A percentile compares a stretch with the other conserved stretches of the same genome.
These are phyloP conservation scores for Fragum whitleyi DNA, from an alignment of 2,888 invertebrate species.

Conservation along the genomic window DNA sequence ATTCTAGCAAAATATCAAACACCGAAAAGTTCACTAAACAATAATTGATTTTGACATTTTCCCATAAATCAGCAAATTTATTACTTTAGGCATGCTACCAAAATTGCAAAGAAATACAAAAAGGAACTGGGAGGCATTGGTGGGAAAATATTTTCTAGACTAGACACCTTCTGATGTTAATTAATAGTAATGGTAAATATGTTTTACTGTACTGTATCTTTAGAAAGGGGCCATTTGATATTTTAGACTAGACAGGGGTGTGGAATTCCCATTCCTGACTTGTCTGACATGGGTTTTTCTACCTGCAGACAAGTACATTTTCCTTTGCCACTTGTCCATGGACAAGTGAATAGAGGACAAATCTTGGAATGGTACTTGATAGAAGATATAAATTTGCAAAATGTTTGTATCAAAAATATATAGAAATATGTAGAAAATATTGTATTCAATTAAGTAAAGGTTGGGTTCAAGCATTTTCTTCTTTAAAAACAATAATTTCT, in stretches of 20 bases:
- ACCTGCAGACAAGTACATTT: too few species aligned
- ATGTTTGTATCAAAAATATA: too few species aligned
- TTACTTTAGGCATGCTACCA: not conserved
- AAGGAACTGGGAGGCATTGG: not conserved
- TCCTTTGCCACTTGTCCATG: too few species aligned
- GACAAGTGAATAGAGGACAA: too few species aligned
- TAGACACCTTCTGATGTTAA: not conserved
- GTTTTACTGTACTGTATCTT: not conserved
- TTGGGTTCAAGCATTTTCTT: too few species aligned
- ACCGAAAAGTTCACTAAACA: not conserved
- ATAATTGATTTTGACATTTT: not conserved
- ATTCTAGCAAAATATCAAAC: not conserved
- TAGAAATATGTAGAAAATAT: too few species aligned
- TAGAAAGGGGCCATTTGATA: not conserved
- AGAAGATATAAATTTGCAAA: too few species aligned
- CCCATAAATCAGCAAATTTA: not conserved
- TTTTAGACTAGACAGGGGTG: not conserved
- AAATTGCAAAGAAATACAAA: not conserved
- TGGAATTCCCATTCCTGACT: too few species aligned
- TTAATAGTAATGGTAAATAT: not conserved
- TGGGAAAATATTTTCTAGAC: conserved; percentile 1
- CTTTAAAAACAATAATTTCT: too few species aligned
- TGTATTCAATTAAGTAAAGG: too few species aligned
- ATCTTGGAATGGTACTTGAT: too few species aligned
- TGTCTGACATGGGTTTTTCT: too few species aligned